Conservation (phyloP, 2,888 invertebrate genomes). For the Hylaea fasciaria region DNA sequence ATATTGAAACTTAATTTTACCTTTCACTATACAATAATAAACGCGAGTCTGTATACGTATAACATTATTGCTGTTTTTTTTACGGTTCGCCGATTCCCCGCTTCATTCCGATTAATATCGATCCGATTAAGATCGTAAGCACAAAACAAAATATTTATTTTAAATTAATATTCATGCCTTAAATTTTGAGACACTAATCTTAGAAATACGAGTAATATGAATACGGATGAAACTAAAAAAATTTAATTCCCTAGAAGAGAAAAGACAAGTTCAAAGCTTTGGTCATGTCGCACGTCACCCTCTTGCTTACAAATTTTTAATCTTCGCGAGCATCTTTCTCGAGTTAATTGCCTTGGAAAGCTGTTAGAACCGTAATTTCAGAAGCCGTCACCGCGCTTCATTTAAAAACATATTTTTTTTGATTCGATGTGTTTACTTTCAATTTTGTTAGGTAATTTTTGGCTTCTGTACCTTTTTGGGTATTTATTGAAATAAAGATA, state of each 20-base stretch:
- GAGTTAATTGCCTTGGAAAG: constrained; percentile 33
- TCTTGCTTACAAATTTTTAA: constrained; percentile 36
- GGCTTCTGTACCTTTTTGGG: not conserved
- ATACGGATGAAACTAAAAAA: constrained; percentile 7
- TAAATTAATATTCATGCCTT: too few relatives aligned
- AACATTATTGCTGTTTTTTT: too few relatives aligned
- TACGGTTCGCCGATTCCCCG: too few relatives aligned
- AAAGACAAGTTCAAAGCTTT: constrained; percentile 17
- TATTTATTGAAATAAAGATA: not conserved
- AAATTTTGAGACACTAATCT: too few relatives aligned
- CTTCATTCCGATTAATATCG: too few relatives aligned
- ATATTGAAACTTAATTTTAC: too few relatives aligned
- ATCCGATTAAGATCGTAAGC: too few relatives aligned
- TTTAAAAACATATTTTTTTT: constrained; percentile 30
- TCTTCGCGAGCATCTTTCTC: constrained; percentile 31
- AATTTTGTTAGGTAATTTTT: constrained; percentile 12
- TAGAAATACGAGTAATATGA: too few relatives aligned
- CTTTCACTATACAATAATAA: too few relatives aligned
- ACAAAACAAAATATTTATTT: too few relatives aligned
- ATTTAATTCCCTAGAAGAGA: not conserved
- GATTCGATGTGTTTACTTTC: constrained; percentile 27
- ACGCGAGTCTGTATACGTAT: too few relatives aligned
- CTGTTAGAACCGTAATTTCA: constrained; percentile 29
- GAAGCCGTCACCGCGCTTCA: constrained; percentile 12
- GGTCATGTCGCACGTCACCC: constrained; percentile 21